Percentiles rank a stretch among this genome's conserved stretches.
Conservation (phyloP, 2,888 invertebrate species). For the Dasypolia templi region DNA sequence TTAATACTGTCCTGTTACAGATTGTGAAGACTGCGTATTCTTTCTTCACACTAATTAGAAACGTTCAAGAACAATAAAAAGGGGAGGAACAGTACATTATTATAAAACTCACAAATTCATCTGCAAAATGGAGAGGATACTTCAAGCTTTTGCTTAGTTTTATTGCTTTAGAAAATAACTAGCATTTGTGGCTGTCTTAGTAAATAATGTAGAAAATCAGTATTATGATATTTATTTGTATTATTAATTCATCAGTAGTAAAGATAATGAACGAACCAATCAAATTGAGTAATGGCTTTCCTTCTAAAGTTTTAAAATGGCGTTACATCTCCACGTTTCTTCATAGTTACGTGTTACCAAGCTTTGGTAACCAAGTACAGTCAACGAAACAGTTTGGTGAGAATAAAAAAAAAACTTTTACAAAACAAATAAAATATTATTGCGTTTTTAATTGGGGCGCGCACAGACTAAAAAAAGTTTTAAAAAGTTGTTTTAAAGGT, state of each 20-base stretch:
- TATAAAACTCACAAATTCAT: slow-evolving; percentile 24
- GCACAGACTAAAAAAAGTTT: not conserved
- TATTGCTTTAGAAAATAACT: not conserved
- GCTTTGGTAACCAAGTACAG: slow-evolving; percentile 17
- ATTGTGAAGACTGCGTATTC: slow-evolving; percentile 85
- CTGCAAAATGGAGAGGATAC: not conserved
- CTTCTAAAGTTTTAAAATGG: slow-evolving; percentile 26
- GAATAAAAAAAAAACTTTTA: not conserved
- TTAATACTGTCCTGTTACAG: slow-evolving; percentile 67
- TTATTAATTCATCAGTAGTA: not conserved
- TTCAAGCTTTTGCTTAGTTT: not conserved
- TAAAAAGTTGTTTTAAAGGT: too few species aligned
- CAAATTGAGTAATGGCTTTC: slow-evolving; percentile 10
- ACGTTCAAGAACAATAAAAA: slow-evolving; percentile 68
- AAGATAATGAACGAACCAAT: not conserved
- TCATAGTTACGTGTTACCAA: slow-evolving; percentile 4
- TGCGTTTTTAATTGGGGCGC: not conserved
- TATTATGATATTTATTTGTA: not conserved
- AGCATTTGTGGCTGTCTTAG: not conserved
- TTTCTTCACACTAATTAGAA: slow-evolving; percentile 80
- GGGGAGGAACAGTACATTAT: slow-evolving; percentile 15
- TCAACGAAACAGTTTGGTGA: slow-evolving; percentile 5
- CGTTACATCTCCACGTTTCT: slow-evolving; percentile 17
- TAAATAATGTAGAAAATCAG: not conserved
- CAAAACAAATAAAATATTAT: not conserved